phyloP scores from a whole-genome alignment of 2,888 invertebrate genomes.

The Pheosia tremula region DNA sequence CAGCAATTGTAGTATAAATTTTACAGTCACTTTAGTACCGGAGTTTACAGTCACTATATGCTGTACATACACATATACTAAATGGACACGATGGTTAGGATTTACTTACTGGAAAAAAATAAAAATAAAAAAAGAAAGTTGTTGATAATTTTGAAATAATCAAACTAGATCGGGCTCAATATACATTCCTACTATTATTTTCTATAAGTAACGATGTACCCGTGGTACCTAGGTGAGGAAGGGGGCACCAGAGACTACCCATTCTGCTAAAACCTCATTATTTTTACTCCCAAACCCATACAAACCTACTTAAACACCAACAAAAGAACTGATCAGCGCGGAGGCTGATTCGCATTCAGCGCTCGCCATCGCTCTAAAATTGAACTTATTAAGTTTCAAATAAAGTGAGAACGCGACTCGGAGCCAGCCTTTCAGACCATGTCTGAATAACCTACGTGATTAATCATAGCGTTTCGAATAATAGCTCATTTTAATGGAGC shows the following conservation, averaged over 20 bases:
- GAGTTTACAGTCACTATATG: no score
- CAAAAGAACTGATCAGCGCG: constrained; percentile 20
- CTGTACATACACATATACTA: no score
- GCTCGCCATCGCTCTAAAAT: constrained; percentile 35
- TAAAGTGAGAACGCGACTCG: constrained; percentile 27
- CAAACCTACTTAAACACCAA: constrained; percentile 4
- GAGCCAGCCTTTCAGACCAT: constrained; percentile 19
- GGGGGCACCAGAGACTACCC: not conserved
- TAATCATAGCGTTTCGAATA: constrained; percentile 21
- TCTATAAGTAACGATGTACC: no score
- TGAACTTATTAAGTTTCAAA: constrained; percentile 51
- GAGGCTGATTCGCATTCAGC: constrained; percentile 50
- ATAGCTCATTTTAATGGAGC: constrained; percentile 3
- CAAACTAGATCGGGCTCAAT: no score
- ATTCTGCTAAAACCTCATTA: not conserved
- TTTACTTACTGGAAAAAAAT: no score
- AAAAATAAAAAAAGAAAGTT: no score
- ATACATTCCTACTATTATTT: no score
- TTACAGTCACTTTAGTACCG: not conserved
- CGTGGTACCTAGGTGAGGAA: no score
- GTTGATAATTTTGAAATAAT: no score
- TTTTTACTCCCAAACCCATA: not conserved
- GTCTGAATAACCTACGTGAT: constrained; percentile 39
- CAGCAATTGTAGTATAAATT: not conserved
- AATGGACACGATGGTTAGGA: no score